Evolutionary conservation across 2,113 vertebrate species (phyloP), one percentile per base, ranked within the genome.

Genomic region (Sinocyclocheilus anophthalmus): DNA sequence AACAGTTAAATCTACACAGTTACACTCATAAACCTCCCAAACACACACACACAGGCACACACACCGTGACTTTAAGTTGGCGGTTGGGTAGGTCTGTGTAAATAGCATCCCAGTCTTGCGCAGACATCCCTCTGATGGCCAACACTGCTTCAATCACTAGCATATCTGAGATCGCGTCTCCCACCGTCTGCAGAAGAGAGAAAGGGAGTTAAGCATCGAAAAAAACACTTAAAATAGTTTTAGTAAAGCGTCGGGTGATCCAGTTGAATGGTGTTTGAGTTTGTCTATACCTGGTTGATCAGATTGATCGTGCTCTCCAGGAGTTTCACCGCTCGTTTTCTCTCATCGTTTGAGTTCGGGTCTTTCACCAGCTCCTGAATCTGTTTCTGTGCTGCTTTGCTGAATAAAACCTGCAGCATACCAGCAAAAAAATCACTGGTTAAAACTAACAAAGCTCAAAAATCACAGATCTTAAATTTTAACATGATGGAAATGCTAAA

Each of bases 131-230:
- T 89, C 95, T 97, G 78, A 99, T 88, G 65, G 95, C 94, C 81
- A 99, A 90, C 90, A 99, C 94, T 0, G 96, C 97, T 93, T 99
- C 97, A 26, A 99, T 96, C 7, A 97, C 88, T 90, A 99, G 88
- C 97, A 99, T 98, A 92, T 99, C 97, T 1, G 97, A 97, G 81
- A 99, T 90, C 0, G 97, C 96, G 80, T 99, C 98, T 5, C 98
- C 98, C 3, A 97, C 95, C 0, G 98, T 96, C 98, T 99, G 84
- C 9, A 81, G 45, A 61, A 37, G 4, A 84, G n/a, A 85, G 14
- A 37, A 24, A 75, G 5, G 10, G 26, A 3, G 39, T 75, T 11
- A 14, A 12, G 16, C 22, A 61, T 48, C 4, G 45, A 50, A 79
- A 16, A 39, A 0, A 2, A 45, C 39, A 39, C 39, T 7, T 67